Conservation (phyloP, 1,140 invertebrate species). For the Vanessa tameamea region DNA sequence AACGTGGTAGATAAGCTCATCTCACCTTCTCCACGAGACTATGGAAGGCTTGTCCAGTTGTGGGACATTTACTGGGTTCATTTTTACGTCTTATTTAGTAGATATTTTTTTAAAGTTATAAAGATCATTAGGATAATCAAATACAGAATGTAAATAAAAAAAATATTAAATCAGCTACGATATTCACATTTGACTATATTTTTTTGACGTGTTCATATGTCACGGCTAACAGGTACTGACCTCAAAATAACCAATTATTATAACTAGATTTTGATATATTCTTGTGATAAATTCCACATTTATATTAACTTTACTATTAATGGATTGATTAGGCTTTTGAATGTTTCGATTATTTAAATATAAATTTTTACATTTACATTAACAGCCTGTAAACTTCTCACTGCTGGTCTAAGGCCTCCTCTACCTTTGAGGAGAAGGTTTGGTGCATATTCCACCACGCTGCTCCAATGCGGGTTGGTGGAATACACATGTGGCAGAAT, state of each 20-base stretch:
- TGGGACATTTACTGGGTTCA: too few relatives aligned
- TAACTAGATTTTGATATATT: conserved; percentile 32
- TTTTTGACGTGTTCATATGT: conserved; percentile 21
- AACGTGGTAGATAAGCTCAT: too few relatives aligned
- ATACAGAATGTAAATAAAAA: not conserved
- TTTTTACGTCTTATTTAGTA: not conserved
- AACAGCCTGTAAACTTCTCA: too few relatives aligned
- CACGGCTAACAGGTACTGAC: conserved; percentile 30
- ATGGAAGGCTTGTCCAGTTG: too few relatives aligned
- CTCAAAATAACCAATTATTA: conserved; percentile 18
- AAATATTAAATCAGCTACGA: not conserved
- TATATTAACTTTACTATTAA: not conserved
- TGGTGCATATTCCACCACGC: too few relatives aligned
- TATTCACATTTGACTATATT: conserved; percentile 1
- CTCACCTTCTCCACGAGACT: too few relatives aligned
- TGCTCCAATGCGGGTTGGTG: too few relatives aligned
- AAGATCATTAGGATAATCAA: not conserved
- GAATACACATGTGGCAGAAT: too few relatives aligned
- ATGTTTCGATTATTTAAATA: not conserved
- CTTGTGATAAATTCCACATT: conserved; percentile 3
- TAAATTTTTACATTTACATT: not conserved
- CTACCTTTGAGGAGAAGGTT: too few relatives aligned
- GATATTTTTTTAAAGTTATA: not conserved
- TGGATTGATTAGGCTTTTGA: not conserved
- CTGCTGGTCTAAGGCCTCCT: too few relatives aligned